These are phyloP conservation scores for Rhabdophis nuchalis DNA, from an alignment of 2,797 vertebrate genomes.

Conservation along the genomic window DNA sequence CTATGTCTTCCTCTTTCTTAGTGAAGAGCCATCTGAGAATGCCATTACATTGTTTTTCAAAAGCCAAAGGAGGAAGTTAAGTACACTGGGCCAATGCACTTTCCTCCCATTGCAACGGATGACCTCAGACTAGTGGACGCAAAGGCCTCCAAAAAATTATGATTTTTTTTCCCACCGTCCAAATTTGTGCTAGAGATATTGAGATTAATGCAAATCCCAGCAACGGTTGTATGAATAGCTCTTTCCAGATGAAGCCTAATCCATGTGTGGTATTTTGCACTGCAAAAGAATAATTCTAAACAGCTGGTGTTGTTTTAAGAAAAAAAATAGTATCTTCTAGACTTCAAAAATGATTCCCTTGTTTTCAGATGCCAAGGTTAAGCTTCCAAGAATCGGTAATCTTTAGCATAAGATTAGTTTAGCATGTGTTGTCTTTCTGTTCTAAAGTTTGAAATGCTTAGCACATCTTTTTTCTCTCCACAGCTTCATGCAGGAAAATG, in stretches of 20 bases:
- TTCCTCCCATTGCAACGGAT: neutral
- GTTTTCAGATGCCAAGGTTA: neutral
- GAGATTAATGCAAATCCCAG: neutral
- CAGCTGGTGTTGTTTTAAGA: neutral
- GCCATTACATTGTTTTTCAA: neutral
- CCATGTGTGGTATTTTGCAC: neutral
- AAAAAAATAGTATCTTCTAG: neutral
- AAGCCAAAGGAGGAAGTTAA: neutral
- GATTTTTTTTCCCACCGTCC: neutral
- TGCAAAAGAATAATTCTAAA: neutral
- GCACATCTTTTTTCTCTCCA: slow-evolving; percentile 40
- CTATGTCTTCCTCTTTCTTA: neutral
- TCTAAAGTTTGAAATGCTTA: neutral
- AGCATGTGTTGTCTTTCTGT: neutral
- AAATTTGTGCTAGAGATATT: neutral
- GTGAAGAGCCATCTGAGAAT: neutral
- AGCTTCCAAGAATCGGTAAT: neutral
- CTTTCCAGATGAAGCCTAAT: neutral
- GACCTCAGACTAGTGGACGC: neutral
- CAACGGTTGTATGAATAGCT: neutral
- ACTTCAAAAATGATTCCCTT: neutral
- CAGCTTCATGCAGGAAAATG: slow-evolving; percentile 88
- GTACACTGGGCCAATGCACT: neutral
- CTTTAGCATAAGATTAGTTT: neutral
- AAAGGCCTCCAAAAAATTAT: neutral